Percentiles rank a stretch among this genome's conserved stretches.
Evolutionary conservation across 2,888 invertebrate species (phyloP).

Genomic region (Pedicia rivosa): DNA sequence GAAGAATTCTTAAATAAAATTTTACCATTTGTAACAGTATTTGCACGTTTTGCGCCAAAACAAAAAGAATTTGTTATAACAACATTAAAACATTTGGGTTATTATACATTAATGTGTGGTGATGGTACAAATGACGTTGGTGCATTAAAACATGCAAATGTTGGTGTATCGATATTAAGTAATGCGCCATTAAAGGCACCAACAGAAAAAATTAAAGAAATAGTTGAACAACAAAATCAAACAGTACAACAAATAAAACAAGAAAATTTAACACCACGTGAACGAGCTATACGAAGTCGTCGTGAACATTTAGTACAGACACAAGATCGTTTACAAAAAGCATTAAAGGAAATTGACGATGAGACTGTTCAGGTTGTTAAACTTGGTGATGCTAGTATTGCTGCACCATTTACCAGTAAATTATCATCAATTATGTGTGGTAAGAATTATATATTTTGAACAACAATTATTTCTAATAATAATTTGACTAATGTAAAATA

Average conservation of each 20-base stretch:
- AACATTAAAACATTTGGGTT: conserved; percentile 68
- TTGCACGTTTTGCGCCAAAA: conserved; percentile 95
- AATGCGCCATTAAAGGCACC: conserved; percentile 51
- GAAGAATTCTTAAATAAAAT: conserved; percentile 48
- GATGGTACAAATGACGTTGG: conserved; percentile 99
- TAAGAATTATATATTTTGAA: too few species aligned
- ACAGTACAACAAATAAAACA: conserved; percentile 15
- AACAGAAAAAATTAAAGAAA: conserved; percentile 17
- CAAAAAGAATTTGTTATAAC: conserved; percentile 95
- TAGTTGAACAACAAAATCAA: conserved; percentile 14
- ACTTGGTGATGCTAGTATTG: conserved; percentile 96
- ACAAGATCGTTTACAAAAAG: conserved; percentile 25
- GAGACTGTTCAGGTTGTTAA: conserved; percentile 82
- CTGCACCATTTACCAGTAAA: conserved; percentile 97
- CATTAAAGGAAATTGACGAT: conserved; percentile 76
- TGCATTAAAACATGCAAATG: conserved; percentile 95
- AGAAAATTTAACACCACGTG: conserved; percentile 20
- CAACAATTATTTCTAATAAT: conserved; percentile 4
- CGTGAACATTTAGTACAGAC: conserved; percentile 23
- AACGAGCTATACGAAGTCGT: conserved; percentile 22
- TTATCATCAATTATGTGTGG: conserved; percentile 90
- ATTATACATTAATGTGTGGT: conserved; percentile 93
- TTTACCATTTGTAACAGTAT: conserved; percentile 78
- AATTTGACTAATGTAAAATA: not conserved
- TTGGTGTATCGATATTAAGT: conserved; percentile 81